phyloP scores from a whole-genome alignment of 2,797 vertebrate genomes.

The Onychomys leucogaster region DNA sequence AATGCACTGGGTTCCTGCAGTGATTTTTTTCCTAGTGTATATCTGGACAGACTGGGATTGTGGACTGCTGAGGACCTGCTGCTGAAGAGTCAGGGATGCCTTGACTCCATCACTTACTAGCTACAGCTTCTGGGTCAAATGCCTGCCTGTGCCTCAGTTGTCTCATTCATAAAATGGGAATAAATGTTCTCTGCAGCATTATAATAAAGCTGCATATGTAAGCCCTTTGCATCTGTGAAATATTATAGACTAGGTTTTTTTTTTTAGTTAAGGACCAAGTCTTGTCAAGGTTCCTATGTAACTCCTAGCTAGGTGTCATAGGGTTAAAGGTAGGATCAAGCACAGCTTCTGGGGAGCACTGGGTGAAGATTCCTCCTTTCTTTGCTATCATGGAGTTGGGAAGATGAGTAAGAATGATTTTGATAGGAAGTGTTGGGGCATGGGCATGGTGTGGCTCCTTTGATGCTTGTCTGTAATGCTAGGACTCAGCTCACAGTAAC shows the following conservation, averaged over 20 bases:
- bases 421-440: no score
- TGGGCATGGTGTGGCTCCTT: neutral
- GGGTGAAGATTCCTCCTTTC: neutral
- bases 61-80: neutral
- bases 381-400: neutral
- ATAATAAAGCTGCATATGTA: neutral
- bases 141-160: neutral
- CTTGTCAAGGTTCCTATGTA: neutral
- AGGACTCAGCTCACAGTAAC: neutral
- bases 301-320: neutral
- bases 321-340: neutral
- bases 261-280: neutral
- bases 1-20: neutral
- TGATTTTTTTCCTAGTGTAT: neutral
- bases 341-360: neutral
- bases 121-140: neutral
- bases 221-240: neutral
- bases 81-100: neutral
- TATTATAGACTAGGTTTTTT: neutral
- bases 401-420: neutral
- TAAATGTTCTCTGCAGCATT: neutral
- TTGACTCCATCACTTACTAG: neutral
- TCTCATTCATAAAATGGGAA: neutral
- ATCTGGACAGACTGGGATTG: neutral
- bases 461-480: neutral